Evolutionary conservation across 2,888 invertebrate species (phyloP).

Genomic region (Acanthosoma haemorrhoidale): DNA sequence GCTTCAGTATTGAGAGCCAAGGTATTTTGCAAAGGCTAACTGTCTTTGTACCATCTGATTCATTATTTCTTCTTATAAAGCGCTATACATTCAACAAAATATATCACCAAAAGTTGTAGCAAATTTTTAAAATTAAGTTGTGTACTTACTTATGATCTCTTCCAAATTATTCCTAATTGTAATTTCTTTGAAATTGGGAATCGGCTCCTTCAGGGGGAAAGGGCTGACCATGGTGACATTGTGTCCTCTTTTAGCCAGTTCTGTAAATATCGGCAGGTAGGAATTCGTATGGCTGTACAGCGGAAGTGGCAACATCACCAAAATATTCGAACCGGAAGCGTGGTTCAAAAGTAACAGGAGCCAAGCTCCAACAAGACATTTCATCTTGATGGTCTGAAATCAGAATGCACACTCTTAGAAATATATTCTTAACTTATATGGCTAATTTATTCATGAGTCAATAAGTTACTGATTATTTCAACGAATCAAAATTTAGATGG

Average conservation of each 20-base stretch:
- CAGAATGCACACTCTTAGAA: too few species aligned
- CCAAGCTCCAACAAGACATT: not conserved
- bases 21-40: too few species aligned
- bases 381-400: not conserved
- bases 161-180: not conserved
- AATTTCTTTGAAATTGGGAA: not conserved
- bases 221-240: slow-evolving; percentile 33
- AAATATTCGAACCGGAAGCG: slow-evolving; percentile 26
- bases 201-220: not conserved
- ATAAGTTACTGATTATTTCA: too few species aligned
- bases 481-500: too few species aligned
- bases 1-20: too few species aligned
- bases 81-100: too few species aligned
- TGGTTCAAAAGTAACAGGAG: not conserved
- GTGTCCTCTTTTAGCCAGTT: slow-evolving; percentile 35
- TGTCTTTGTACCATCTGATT: too few species aligned
- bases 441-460: too few species aligned
- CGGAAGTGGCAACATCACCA: slow-evolving; percentile 33
- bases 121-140: not conserved
- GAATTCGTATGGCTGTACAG: slow-evolving; percentile 33
- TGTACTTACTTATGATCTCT: not conserved
- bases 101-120: too few species aligned
- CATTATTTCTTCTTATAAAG: too few species aligned
- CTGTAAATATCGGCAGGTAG: slow-evolving; percentile 34
- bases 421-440: too few species aligned